Evolutionary conservation across 2,888 invertebrate genomes (phyloP).

Genomic region (Schizaphis graminum): DNA sequence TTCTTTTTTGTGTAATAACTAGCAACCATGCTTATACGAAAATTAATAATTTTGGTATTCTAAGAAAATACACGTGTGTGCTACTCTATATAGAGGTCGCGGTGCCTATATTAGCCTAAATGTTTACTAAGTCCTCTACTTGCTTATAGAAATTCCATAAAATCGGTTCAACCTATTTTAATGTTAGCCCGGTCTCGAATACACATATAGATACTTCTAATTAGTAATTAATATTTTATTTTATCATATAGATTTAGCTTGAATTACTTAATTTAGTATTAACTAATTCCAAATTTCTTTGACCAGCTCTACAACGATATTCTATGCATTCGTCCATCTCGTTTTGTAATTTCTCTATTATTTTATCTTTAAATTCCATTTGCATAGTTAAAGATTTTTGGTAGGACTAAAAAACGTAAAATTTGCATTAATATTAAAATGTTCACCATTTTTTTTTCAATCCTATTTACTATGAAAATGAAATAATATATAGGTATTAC

Average conservation of each 20-base stretch:
- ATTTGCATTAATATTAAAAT: not conserved
- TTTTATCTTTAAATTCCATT: conserved; percentile 24
- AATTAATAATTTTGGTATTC: not conserved
- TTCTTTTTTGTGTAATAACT: not conserved
- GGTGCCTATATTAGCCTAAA: not conserved
- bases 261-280: not conserved
- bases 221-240: not conserved
- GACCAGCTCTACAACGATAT: not conserved
- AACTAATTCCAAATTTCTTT: conserved; percentile 22
- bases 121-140: not conserved
- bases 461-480: not conserved
- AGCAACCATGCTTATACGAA: not conserved
- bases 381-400: not conserved
- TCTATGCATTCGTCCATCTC: not conserved
- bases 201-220: not conserved
- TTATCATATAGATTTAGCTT: not conserved
- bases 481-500: not conserved
- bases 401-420: not conserved
- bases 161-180: not conserved
- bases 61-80: not conserved
- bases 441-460: not conserved
- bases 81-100: not conserved
- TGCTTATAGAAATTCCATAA: not conserved
- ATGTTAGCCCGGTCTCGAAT: not conserved
- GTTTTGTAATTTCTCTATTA: conserved; percentile 27